phyloP scores from a whole-genome alignment of 2,797 vertebrate genomes.

The Lerista edwardsae region DNA sequence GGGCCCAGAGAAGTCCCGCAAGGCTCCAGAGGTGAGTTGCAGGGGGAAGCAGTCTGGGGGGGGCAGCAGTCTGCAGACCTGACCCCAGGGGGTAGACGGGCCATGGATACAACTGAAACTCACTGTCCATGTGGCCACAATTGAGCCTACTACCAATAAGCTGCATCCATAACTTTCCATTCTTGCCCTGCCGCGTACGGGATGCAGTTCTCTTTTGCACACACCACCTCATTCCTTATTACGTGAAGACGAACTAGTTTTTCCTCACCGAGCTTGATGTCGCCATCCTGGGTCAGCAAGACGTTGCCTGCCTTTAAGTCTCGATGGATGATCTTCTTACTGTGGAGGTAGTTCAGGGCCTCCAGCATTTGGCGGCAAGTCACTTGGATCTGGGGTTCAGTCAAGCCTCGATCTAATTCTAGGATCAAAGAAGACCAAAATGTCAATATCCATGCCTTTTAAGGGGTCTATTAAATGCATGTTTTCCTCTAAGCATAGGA shows the following conservation, averaged over 20 bases:
- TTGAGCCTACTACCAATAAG: neutral
- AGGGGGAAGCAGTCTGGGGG: too few relatives aligned
- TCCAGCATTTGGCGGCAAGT: slow-evolving; percentile 95
- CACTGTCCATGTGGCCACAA: neutral
- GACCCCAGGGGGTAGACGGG: too few relatives aligned
- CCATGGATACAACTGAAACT: too few relatives aligned
- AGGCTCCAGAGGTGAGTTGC: too few relatives aligned
- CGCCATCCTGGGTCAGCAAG: slow-evolving; percentile 91
- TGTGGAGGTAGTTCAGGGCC: slow-evolving; percentile 90
- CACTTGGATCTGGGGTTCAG: slow-evolving; percentile 93
- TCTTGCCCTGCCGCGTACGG: neutral
- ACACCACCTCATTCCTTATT: neutral
- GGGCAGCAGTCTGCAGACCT: too few relatives aligned
- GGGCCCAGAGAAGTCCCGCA: too few relatives aligned
- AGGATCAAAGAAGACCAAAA: neutral
- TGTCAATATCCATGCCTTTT: neutral
- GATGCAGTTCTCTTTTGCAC: neutral
- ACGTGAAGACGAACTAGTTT: accelerated
- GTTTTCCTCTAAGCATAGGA: neutral
- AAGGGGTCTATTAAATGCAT: too few relatives aligned
- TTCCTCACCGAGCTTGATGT: slow-evolving; percentile 92
- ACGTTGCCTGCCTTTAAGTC: slow-evolving; percentile 98
- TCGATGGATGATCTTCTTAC: slow-evolving; percentile 95
- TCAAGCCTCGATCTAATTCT: slow-evolving; percentile 93
- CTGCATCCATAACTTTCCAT: neutral